Evolutionary conservation across 2,888 invertebrate species (phyloP), one percentile per base, ranked within the genome.

Genomic region (Tinea pellionella): DNA sequence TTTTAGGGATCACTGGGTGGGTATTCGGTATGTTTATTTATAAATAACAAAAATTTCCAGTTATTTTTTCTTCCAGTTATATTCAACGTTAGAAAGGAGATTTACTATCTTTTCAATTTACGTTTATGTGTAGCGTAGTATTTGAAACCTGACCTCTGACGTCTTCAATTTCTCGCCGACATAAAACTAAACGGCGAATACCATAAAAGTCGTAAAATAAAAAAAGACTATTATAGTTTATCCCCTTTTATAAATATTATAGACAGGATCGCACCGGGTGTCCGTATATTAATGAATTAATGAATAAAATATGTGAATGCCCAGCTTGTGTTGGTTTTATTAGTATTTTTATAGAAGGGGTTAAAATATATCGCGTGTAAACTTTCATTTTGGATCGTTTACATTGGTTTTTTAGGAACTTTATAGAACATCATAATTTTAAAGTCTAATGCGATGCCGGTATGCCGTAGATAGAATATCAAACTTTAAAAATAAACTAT

Each of bases 281-380:
- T 73, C 72, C 75, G 71, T 70, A 67, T 70, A 71, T 67, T 13
- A 57, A 55, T 24, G 71, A 70, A 69, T 75, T 75, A 74, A 77
- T 80, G 71, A 78, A 80, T 81, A 77, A 80, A 80, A 77, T 78
- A 82, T 80, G 75, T 70, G 70, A 71, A 68, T 68, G 73, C 68
- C 73, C 69, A 71, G 65, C 65, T 65, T 63, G 66, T 67, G 66
- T 69, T 65, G 66, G 71, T 68, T 69, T 62, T 64, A 64, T 64
- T 64, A 64, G n/a, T n/a, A n/a, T n/a, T n/a, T 65, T 64, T 74
- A 64, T 75, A 69, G 73, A 68, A 73, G 73, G 78, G 80, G 80
- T 77, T 75, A 72, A 71, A 72, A 74, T 73, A 74, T 73, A 67
- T 63, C 66, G 67, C 65, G 62, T 9, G 9, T 37, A 37, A 37